A percentile compares a stretch with the other conserved stretches of the same genome.
Conservation (phyloP, 1,140 invertebrate genomes). For the Ostrea denselamellosa region DNA sequence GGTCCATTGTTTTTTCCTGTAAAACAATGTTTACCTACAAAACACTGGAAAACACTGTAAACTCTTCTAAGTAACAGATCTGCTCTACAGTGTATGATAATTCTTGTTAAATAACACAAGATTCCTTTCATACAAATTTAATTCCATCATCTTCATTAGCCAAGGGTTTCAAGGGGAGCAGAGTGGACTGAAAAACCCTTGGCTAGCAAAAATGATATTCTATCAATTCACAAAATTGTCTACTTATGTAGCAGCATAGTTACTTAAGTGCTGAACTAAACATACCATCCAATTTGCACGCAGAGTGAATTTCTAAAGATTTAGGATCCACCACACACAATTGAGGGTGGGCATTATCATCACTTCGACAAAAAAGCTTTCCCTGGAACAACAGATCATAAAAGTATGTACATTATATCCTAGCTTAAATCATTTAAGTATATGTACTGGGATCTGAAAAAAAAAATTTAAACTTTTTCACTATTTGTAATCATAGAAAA, state of each 20-base stretch:
- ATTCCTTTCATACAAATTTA: too few species aligned
- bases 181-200: too few species aligned
- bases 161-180: too few species aligned
- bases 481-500: neutral
- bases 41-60: neutral
- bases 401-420: too few species aligned
- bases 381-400: constrained; percentile 77
- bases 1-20: constrained; percentile 78
- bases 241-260: neutral
- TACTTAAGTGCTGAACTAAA: neutral
- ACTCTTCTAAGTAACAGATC: neutral
- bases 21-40: constrained; percentile 16
- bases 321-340: constrained; percentile 79
- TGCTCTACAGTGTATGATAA: neutral
- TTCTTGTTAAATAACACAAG: too few species aligned
- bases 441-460: neutral
- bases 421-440: neutral
- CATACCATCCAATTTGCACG: constrained; percentile 72
- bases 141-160: too few species aligned
- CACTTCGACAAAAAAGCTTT: constrained; percentile 81
- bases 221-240: neutral
- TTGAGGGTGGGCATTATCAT: constrained; percentile 73
- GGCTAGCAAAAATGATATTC: too few species aligned
- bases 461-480: too few species aligned
- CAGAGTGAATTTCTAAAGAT: constrained; percentile 74